These are phyloP conservation scores for Erpobdella octoculata DNA, from an alignment of 2,888 invertebrate species.

Conservation along the genomic window DNA sequence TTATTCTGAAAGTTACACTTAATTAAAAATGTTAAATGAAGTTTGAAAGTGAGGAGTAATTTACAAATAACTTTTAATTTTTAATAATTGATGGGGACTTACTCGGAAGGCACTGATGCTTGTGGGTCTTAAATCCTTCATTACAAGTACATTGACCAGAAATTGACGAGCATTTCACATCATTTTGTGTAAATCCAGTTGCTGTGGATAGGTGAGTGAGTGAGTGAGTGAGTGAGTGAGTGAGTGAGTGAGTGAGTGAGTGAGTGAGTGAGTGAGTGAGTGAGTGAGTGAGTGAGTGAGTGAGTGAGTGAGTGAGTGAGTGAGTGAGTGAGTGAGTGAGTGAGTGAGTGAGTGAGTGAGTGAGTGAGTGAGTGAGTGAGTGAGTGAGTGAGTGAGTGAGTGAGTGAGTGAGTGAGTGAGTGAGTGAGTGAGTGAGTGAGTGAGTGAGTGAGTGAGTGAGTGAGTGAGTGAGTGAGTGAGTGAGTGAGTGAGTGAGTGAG, in stretches of 20 bases:
- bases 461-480: constrained; percentile 33
- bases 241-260: constrained; percentile 29
- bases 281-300: constrained; percentile 31
- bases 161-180: constrained; percentile 19
- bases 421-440: constrained; percentile 16
- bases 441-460: constrained; percentile 24
- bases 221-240: constrained; percentile 29
- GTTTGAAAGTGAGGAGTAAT: no score
- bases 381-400: constrained; percentile 14
- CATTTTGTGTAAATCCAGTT: constrained; percentile 9
- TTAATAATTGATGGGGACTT: background rate
- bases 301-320: constrained; percentile 32
- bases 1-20: no score
- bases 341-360: constrained; percentile 29
- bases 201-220: constrained; percentile 25
- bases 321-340: constrained; percentile 33
- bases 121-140: constrained; percentile 23
- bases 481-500: constrained; percentile 33
- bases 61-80: background rate
- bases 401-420: constrained; percentile 16
- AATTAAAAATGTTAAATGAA: no score
- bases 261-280: constrained; percentile 32
- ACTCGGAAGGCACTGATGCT: constrained; percentile 11
- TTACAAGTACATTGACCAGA: constrained; percentile 7
- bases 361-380: constrained; percentile 17